Evolutionary conservation across 1,140 invertebrate genomes (phyloP).

Genomic region (Aricia agestis): DNA sequence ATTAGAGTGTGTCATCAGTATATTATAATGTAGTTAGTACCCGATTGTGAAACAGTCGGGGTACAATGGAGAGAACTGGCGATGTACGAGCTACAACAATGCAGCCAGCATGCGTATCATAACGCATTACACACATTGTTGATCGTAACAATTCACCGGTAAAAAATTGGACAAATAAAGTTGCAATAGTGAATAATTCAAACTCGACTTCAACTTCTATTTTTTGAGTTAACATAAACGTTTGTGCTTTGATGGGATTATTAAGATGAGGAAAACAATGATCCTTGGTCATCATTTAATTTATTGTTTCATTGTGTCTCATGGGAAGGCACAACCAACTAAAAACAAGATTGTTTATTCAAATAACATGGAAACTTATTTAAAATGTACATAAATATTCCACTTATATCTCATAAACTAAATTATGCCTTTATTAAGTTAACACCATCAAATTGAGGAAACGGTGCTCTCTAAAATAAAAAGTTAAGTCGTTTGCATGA

Average conservation of each 20-base stretch:
- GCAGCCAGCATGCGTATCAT: not conserved
- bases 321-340: not conserved
- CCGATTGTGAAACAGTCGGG: constrained; percentile 4
- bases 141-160: not conserved
- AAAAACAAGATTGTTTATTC: not conserved
- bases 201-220: too few species aligned
- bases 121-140: not conserved
- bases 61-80: constrained; percentile 5
- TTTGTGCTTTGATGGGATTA: not conserved
- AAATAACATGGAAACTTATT: not conserved
- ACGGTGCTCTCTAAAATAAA: not conserved
- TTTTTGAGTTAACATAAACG: too few species aligned
- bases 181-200: too few species aligned
- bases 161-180: not conserved
- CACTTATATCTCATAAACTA: not conserved
- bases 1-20: not conserved
- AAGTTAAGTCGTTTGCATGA: not conserved
- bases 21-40: not conserved
- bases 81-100: not conserved
- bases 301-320: constrained; percentile 1
- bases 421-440: not conserved
- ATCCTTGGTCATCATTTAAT: not conserved
- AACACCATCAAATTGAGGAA: not conserved
- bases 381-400: not conserved
- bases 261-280: not conserved